Evolutionary conservation across 2,888 invertebrate species (phyloP), one percentile per base, ranked within the genome.

Genomic region (Microplitis deprimator): DNA sequence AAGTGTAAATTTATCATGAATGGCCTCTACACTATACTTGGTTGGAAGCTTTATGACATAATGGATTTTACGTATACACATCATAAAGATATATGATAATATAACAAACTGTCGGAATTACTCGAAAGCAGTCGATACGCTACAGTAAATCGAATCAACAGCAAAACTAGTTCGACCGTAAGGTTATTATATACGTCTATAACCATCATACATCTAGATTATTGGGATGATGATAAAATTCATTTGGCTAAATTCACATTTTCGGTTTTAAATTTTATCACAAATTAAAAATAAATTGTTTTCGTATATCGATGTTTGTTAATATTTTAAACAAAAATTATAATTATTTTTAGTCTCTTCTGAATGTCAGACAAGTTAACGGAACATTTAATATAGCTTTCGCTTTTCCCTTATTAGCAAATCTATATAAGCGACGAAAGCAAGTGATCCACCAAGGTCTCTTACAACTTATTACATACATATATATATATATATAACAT

Each of bases 31-130:
- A 80, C 84, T 81, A 81, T 83, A 80, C 84, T 81, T 13, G 50
- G 50, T 79, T 65, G 80, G 79, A 79, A 80, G 83, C 84, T 86
- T 13, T 85, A 85, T 85, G 84, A 85, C 84, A 85, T 85, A 85
- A 86, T 83, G 82, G 71, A 83, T 82, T 84, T 85, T 85, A 82
- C 79, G 81, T 77, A 71, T 59, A 74, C 69, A 60, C 75, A 73
- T 59, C 17, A 68, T 64, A 77, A 50, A 73, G 62, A 62, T 69
- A 68, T 68, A 61, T n/a, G 60, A n/a, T 41, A 16, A 60, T 67
- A 17, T 39, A 65, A 39, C 71, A 64, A 40, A 40, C 50, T 10
- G 65, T 38, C 62, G 67, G 72, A 60, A 59, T 70, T 29, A 39
- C 64, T 40, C 16, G 40, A 38, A 62, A 39, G 72, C 20, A 68